Conservation (phyloP, 2,113 vertebrate genomes). For the Pseudopipra pipra region DNA sequence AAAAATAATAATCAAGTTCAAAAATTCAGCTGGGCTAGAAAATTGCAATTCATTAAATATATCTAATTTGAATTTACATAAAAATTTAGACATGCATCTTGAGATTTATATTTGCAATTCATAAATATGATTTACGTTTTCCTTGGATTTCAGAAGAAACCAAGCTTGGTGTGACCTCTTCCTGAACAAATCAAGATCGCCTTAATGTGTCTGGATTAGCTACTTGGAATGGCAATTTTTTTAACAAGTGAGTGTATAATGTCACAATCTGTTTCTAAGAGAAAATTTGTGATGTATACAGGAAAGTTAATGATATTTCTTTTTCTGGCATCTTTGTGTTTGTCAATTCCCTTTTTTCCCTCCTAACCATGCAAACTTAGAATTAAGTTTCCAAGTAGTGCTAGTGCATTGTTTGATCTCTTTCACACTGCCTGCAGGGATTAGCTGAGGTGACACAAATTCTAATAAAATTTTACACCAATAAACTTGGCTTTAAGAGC, state of each 20-base stretch:
- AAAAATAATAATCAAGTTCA: background rate
- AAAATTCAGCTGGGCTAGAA: background rate
- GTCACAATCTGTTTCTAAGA: background rate
- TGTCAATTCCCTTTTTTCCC: background rate
- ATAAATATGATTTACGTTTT: background rate
- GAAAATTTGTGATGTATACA: background rate
- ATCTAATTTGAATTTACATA: background rate
- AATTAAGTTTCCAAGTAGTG: background rate
- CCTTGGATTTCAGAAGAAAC: background rate
- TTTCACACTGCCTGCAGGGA: background rate
- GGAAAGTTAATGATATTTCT: background rate
- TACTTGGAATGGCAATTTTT: background rate
- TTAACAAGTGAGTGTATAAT: background rate
- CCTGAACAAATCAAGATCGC: background rate
- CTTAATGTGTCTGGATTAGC: background rate
- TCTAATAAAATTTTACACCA: conserved; percentile 53
- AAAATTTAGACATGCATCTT: background rate
- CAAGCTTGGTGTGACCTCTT: background rate
- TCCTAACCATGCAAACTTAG: background rate
- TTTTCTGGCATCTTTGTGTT: background rate
- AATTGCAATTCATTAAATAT: background rate
- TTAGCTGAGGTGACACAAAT: conserved; percentile 35
- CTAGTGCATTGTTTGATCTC: conserved; percentile 8
- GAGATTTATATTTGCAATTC: background rate
- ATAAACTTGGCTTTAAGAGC: conserved; percentile 28